phyloP scores from a whole-genome alignment of 2,888 invertebrate species.

The Archips crataeganus region DNA sequence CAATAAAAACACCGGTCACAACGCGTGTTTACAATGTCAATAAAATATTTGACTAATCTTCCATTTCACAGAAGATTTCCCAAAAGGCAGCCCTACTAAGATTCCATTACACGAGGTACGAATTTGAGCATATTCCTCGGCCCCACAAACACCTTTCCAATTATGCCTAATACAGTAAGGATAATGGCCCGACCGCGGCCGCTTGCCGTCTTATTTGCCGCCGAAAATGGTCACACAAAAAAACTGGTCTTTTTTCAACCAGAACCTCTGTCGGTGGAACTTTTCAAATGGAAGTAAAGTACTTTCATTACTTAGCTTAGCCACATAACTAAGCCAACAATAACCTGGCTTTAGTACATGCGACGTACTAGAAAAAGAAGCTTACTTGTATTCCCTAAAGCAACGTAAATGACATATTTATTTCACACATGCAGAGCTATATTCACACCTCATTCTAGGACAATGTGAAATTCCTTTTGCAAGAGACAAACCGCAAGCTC shows the following conservation, averaged over 20 bases:
- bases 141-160: conserved; percentile 38
- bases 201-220: conserved; percentile 3
- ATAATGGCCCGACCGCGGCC: conserved; percentile 20
- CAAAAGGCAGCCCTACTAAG: conserved; percentile 11
- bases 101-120: conserved; percentile 28
- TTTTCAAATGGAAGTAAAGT: neutral
- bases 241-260: conserved; percentile 7
- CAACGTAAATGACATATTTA: neutral
- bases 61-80: conserved; percentile 19
- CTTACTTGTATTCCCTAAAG: neutral
- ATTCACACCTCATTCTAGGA: neutral
- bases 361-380: neutral
- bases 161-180: conserved; percentile 35
- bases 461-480: conserved; percentile 34
- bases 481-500: conserved; percentile 30
- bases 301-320: neutral
- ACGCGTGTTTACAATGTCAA: conserved; percentile 6
- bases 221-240: conserved; percentile 2
- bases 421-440: neutral
- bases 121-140: conserved; percentile 34
- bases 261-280: neutral
- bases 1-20: neutral
- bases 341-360: neutral
- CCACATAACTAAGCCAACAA: neutral
- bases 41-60: conserved; percentile 24